A percentile compares a stretch with the other conserved stretches of the same genome.
phyloP scores from a whole-genome alignment of 2,113 vertebrate genomes.

The Sinocyclocheilus grahami region DNA sequence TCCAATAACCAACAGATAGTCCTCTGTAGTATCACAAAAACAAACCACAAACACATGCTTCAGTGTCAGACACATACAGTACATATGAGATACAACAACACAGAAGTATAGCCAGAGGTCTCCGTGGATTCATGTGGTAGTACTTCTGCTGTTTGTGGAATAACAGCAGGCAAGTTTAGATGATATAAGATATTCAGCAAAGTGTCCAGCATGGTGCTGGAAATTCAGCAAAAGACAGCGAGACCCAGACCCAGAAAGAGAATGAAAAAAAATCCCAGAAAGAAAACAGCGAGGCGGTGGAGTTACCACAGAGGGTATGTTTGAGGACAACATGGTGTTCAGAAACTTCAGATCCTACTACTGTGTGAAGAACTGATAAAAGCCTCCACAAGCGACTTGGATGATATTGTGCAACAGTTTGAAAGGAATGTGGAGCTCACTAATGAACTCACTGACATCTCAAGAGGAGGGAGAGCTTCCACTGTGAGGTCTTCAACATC shows the following conservation, averaged over 20 bases:
- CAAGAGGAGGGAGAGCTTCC: constrained; percentile 19
- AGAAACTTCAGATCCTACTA: constrained; percentile 7
- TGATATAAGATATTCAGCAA: constrained; percentile 56
- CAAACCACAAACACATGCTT: not conserved
- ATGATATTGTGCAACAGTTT: constrained; percentile 9
- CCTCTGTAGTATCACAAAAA: not conserved
- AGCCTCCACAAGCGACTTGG: not conserved
- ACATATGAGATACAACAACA: constrained; percentile 5
- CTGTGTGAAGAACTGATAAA: constrained; percentile 29
- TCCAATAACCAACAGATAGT: not conserved
- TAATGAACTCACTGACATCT: constrained; percentile 43
- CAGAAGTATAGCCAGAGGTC: not conserved
- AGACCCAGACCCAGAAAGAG: not conserved
- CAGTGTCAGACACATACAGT: not conserved
- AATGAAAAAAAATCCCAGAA: constrained; percentile 16
- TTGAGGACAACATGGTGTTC: constrained; percentile 3
- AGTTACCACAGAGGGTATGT: not conserved
- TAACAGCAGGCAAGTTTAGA: constrained; percentile 41
- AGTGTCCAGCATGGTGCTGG: constrained; percentile 15
- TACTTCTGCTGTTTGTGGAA: constrained; percentile 27
- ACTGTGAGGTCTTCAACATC: constrained; percentile 59
- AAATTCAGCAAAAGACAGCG: constrained; percentile 31
- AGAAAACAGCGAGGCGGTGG: not conserved
- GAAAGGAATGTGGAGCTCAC: constrained; percentile 32
- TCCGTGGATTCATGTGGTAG: constrained; percentile 10